These are phyloP conservation scores for Atta colombica DNA, from an alignment of 1,140 invertebrate species.

Conservation along the genomic window DNA sequence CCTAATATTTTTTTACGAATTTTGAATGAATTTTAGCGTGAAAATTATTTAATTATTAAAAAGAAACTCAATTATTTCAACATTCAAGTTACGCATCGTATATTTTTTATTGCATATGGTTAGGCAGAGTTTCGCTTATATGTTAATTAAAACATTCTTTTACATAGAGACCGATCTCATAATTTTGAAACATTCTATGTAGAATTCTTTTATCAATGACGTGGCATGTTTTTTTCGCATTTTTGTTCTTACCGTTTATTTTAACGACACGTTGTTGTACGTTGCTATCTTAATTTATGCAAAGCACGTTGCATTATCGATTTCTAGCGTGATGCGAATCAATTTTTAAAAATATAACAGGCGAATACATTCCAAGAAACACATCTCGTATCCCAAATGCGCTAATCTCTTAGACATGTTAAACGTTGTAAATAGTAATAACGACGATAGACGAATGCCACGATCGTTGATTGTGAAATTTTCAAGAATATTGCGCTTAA, in stretches of 20 bases:
- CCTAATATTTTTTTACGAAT: not conserved
- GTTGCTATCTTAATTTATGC: conserved; percentile 19
- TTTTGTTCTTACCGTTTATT: conserved; percentile 3
- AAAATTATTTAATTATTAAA: not conserved
- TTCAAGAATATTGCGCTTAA: conserved; percentile 48
- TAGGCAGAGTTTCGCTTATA: conserved; percentile 35
- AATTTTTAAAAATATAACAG: conserved; percentile 41
- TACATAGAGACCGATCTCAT: conserved; percentile 40
- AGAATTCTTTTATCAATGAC: conserved; percentile 44
- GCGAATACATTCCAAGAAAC: conserved; percentile 56
- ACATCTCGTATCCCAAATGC: not conserved
- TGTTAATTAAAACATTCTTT: conserved; percentile 14
- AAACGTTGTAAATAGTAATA: conserved; percentile 60
- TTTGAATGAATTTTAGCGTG: not conserved
- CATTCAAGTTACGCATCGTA: conserved; percentile 39
- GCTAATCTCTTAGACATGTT: conserved; percentile 44
- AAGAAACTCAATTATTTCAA: conserved; percentile 60
- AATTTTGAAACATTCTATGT: conserved; percentile 9
- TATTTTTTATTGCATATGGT: conserved; percentile 34
- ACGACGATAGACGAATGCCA: conserved; percentile 46
- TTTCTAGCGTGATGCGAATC: conserved; percentile 18
- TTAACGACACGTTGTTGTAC: not conserved
- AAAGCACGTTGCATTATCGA: conserved; percentile 3
- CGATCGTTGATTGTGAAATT: conserved; percentile 62
- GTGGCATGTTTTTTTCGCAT: conserved; percentile 51